Base-by-base conservation (phyloP, 2,888 invertebrate genomes). In the Anthophora plumipes region DNA sequence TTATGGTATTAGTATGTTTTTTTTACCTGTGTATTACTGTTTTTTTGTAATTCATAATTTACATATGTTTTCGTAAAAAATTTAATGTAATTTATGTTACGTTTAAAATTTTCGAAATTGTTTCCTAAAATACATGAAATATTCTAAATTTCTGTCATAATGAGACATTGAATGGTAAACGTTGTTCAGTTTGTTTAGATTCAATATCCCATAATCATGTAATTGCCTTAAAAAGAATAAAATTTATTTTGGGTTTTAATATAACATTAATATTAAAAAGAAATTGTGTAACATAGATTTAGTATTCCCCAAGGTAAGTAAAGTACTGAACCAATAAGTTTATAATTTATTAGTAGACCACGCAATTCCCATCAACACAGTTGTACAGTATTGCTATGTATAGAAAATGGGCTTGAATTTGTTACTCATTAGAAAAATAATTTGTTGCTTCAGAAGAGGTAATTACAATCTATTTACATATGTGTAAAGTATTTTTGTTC, bases 191-290 rank as follows among this genome's bases (percentile, higher is more conserved):
- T 20, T 31, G n/a, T 52, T 37, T 50, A 12, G 17, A 48, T 50
- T 46, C 12, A 50, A 43, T 69, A n/a, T 11, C 9, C 0, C 17
- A 11, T 20, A 5, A 55, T 14, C 5, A 55, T n/a, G 8, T 52
- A 14, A 66, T 54, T 43, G 12, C 7, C 14, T 60, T 46, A 66
- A 46, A 57, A 43, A 7, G 12, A 72, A 39, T 61, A 46, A 71
- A n/a, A 41, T 55, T 17, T 17, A 8, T 59, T 63, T 79, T 76
- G 61, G 60, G 43, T 85, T 83, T 83, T 80, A 80, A 85, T 80
- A 84, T 84, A 83, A 84, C 71, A 82, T 86, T 88, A 90, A 81
- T 89, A 86, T 88, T 88, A 85, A 85, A 88, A 87, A 87, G 73
- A 83, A 80, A 83, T 85, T 80, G 86, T 82, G 85, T 86, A 90